A percentile compares a stretch with the other conserved stretches of the same genome.
These are phyloP conservation scores for Gobiocypris rarus DNA, from an alignment of 2,113 vertebrate genomes.

Conservation along the genomic window DNA sequence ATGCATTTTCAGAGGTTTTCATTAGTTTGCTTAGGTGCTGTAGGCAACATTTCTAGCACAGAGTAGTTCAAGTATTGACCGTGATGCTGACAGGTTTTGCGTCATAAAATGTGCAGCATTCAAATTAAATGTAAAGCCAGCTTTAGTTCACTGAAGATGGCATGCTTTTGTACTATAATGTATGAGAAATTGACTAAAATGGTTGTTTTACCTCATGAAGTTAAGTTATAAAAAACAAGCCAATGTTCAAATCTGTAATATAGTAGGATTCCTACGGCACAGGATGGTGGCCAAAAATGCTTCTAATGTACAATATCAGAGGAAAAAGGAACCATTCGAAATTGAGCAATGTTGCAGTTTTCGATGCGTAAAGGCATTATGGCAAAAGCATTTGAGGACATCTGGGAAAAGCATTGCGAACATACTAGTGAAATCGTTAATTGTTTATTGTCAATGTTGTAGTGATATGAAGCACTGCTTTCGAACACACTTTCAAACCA, in stretches of 20 bases:
- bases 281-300: constrained; percentile 11
- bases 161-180: constrained; percentile 13
- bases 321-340: neutral
- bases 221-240: constrained; percentile 6
- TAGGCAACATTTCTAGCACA: constrained; percentile 47
- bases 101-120: constrained; percentile 3
- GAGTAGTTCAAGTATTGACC: constrained; percentile 32
- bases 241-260: constrained; percentile 12
- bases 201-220: constrained; percentile 20
- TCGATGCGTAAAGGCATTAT: neutral
- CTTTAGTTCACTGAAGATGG: constrained; percentile 6
- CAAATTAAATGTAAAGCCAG: neutral
- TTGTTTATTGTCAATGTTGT: neutral
- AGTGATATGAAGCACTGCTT: neutral
- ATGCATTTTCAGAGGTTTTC: constrained; percentile 35
- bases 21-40: constrained; percentile 41
- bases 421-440: neutral
- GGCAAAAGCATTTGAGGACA: neutral
- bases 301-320: neutral
- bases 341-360: neutral
- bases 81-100: constrained; percentile 26
- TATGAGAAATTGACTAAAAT: neutral
- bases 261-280: constrained; percentile 1
- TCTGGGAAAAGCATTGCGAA: neutral
- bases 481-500: neutral